These are phyloP conservation scores for Semicossyphus pulcher DNA, from an alignment of 2,113 vertebrate genomes.

Conservation along the genomic window DNA sequence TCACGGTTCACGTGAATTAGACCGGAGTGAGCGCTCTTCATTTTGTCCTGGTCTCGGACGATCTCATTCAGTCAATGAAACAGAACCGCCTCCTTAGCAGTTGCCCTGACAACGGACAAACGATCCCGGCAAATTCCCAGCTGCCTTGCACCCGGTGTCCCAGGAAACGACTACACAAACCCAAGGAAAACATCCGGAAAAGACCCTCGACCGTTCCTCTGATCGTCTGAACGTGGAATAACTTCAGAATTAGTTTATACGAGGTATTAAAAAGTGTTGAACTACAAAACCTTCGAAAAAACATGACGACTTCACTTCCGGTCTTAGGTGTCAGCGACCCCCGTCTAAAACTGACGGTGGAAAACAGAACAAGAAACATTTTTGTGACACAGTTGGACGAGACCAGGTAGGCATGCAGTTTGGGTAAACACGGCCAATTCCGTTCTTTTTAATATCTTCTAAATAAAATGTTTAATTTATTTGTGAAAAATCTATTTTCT, in stretches of 20 bases:
- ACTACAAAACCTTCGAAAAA: too few species aligned
- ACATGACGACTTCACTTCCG: slow-evolving; percentile 67
- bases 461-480: background rate
- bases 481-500: slow-evolving; percentile 1
- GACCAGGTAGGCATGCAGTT: slow-evolving; percentile 66
- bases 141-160: slow-evolving; percentile 56
- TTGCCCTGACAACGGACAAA: slow-evolving; percentile 72
- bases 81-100: slow-evolving; percentile 47
- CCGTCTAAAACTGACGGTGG: slow-evolving; percentile 70
- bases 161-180: slow-evolving; percentile 73
- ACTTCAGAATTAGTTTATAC: slow-evolving; percentile 22
- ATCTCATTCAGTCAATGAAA: slow-evolving; percentile 27
- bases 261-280: too few species aligned
- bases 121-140: slow-evolving; percentile 60
- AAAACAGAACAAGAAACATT: slow-evolving; percentile 76
- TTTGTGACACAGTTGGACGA: slow-evolving; percentile 84
- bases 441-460: background rate
- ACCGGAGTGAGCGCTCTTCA: slow-evolving; percentile 19
- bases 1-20: background rate
- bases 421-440: background rate
- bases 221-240: slow-evolving; percentile 33
- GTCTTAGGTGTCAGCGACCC: slow-evolving; percentile 60
- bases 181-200: slow-evolving; percentile 61
- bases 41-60: background rate
- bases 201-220: slow-evolving; percentile 15